Evolutionary conservation across 37 sponge, comb jelly and placozoan species (phyloP), one percentile per base, ranked within the genome.

Genomic region (Halichondria panicea): DNA sequence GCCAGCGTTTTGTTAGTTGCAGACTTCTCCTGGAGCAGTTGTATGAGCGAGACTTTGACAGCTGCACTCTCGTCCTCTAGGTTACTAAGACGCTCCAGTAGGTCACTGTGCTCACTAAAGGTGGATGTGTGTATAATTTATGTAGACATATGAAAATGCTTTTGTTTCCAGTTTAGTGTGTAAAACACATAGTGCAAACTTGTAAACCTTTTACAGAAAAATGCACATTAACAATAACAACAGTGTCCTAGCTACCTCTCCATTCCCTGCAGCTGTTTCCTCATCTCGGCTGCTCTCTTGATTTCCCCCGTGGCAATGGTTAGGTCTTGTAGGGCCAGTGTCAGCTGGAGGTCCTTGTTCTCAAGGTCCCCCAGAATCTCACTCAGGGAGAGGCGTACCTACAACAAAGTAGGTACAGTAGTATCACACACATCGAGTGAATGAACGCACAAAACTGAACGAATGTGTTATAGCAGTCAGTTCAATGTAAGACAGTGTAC

Each of bases 41-140:
- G 89, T 4, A 89, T 80, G 34, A 89, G 76, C n/a, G 89, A 89
- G 40, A 68, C 63, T 59, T 89, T 83, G 32, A 89, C 80, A 31
- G 80, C 79, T 21, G 80, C 54, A 55, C 84, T 79, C 59, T 84
- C 84, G 44, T 83, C 89, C 70, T 83, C 84, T 46, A 84, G 55
- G 55, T 42, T 56, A 13, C 62, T 50, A 4, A 83, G 75, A 40
- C 44, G 57, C 9, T 72, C 75, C 60, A 74, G 35, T 18, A 76
- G 53, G 3, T 39, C 41, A 1, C 70, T 55, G 40, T 62, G 45
- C 27, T 89, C 89, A 37, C 89, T 89, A 32, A 2, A 25, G 43
- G 35, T 30, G 32, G n/a, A 48, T n/a, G 61, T 36, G 28, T 15
- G 15, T 15, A 48, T 48, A 48, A 48, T 48, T 18, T 48, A 15